phyloP scores from a whole-genome alignment of 2,888 invertebrate genomes.

The Mythimna albipuncta region DNA sequence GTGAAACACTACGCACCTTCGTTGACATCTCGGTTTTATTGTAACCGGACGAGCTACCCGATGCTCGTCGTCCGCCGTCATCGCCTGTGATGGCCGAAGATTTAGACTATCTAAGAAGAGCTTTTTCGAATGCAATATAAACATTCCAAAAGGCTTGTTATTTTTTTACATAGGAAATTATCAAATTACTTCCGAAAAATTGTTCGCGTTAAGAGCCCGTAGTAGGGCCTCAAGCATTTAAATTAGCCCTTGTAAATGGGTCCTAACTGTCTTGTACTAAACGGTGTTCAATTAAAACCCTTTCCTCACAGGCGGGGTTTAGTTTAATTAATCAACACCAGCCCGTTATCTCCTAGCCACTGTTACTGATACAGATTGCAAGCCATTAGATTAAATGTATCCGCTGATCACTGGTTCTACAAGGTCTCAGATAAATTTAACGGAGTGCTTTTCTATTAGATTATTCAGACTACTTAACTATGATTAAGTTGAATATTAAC shows the following conservation, averaged over 20 bases:
- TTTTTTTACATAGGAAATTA: no score
- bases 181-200: no score
- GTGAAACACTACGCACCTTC: no score
- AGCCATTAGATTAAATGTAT: slow-evolving; percentile 32
- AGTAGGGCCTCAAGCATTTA: background rate
- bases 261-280: background rate
- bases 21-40: no score
- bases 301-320: background rate
- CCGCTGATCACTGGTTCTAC: slow-evolving; percentile 5
- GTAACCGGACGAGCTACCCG: no score
- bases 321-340: slow-evolving; percentile 28
- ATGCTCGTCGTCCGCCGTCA: no score
- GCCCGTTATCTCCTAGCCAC: slow-evolving; percentile 44
- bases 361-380: slow-evolving; percentile 45
- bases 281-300: background rate
- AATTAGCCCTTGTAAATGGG: slow-evolving; percentile 4
- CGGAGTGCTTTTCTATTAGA: background rate
- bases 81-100: no score
- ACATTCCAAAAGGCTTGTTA: background rate
- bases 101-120: no score
- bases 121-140: background rate
- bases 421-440: slow-evolving; percentile 22
- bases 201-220: no score
- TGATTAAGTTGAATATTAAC: background rate
- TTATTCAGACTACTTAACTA: background rate